A percentile compares a stretch with the other conserved stretches of the same genome.
Evolutionary conservation across 1,140 invertebrate genomes (phyloP).

Genomic region (Halotydeus destructor): DNA sequence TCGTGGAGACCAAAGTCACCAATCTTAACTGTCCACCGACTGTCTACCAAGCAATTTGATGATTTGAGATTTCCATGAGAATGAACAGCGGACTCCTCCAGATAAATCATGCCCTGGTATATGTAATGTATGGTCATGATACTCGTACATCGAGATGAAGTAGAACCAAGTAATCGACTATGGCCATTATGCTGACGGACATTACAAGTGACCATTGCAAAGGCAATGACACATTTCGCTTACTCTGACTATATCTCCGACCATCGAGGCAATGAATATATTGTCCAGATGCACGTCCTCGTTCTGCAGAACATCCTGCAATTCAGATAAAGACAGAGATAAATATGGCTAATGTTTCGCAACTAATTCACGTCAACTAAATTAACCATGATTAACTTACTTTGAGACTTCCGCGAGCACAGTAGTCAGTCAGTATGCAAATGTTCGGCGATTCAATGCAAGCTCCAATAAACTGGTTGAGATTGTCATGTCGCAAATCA

Average conservation of each 20-base stretch:
- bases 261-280: conserved; percentile 61
- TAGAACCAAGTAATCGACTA: background rate
- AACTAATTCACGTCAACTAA: too few relatives aligned
- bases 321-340: background rate
- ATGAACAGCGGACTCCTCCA: conserved; percentile 63
- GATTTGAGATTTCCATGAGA: conserved; percentile 93
- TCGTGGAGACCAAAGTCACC: conserved; percentile 83
- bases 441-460: conserved; percentile 32
- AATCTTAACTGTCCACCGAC: conserved; percentile 80
- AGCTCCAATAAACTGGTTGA: conserved; percentile 91
- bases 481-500: conserved; percentile 75
- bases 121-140: background rate
- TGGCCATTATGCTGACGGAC: background rate
- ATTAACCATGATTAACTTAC: background rate
- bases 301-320: conserved; percentile 70
- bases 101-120: conserved; percentile 54
- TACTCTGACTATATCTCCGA: conserved; percentile 3
- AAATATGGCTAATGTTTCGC: too few relatives aligned
- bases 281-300: conserved; percentile 86
- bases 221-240: too few relatives aligned
- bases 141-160: background rate
- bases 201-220: background rate
- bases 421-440: conserved; percentile 77
- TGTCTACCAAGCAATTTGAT: conserved; percentile 75
- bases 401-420: conserved; percentile 70